Conservation (phyloP, 2,113 vertebrate genomes). For the Mastomys coucha region DNA sequence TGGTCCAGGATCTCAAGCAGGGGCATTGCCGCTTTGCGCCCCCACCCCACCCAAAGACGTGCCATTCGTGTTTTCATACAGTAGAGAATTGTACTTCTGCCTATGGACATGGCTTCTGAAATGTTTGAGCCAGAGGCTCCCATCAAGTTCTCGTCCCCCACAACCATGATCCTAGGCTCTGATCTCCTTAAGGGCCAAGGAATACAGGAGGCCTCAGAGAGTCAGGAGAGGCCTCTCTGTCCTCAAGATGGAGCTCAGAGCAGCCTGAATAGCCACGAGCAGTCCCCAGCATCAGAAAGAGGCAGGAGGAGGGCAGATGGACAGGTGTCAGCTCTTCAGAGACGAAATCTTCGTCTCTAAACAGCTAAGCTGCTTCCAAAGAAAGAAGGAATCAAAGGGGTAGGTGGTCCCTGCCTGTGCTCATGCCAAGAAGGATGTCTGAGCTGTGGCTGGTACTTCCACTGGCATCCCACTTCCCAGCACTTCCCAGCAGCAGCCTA, state of each 20-base stretch:
- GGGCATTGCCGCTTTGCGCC: too few species aligned
- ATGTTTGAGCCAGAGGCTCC: neutral
- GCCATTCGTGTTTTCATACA: neutral
- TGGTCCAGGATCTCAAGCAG: neutral
- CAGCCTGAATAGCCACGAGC: neutral
- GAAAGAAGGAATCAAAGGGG: constrained; percentile 18
- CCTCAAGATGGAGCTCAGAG: neutral
- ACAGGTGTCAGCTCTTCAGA: neutral
- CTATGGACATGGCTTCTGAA: neutral
- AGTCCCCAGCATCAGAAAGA: neutral
- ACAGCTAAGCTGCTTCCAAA: constrained; percentile 53
- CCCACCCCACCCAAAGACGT: too few species aligned
- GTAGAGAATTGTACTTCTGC: neutral
- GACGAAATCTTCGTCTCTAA: neutral
- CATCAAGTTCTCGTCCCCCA: neutral
- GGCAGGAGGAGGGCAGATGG: neutral
- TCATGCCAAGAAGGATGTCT: fast-evolving
- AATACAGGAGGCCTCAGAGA: neutral
- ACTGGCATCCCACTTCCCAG: fast-evolving
- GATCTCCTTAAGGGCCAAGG: neutral
- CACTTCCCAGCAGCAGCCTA: neutral
- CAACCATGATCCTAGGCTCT: neutral
- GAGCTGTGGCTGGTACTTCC: neutral
- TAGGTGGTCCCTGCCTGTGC: neutral
- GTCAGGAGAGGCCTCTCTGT: neutral